phyloP scores from a whole-genome alignment of 2,888 invertebrate species.

The Nycteola revayana region DNA sequence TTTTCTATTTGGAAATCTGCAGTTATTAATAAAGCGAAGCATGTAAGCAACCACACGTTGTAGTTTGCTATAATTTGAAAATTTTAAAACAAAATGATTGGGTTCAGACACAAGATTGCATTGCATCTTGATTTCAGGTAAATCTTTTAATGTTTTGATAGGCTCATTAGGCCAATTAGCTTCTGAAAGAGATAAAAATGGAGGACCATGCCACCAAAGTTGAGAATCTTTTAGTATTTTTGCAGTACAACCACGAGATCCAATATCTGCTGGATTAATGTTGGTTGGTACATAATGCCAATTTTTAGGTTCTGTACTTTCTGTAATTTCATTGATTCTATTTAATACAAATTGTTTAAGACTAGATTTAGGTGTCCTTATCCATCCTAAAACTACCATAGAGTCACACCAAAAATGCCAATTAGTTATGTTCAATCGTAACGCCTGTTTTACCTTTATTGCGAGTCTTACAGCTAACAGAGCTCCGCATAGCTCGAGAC shows the following conservation, averaged over 20 bases:
- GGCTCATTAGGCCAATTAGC: slow-evolving; percentile 2
- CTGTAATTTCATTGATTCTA: slow-evolving; percentile 4
- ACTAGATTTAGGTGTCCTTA: slow-evolving; percentile 1
- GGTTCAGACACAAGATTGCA: slow-evolving; percentile 2
- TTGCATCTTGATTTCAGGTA: slow-evolving; percentile 3
- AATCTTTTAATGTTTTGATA: not conserved
- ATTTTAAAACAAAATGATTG: too few relatives aligned
- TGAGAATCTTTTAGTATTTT: not conserved
- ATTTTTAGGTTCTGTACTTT: slow-evolving; percentile 1
- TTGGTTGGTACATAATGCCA: slow-evolving; percentile 4
- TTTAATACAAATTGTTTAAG: not conserved
- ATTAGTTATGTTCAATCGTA: not conserved
- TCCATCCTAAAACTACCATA: not conserved
- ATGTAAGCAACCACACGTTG: slow-evolving; percentile 4
- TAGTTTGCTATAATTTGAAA: slow-evolving; percentile 3
- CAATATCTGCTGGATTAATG: slow-evolving; percentile 2
- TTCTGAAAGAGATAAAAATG: slow-evolving; percentile 1
- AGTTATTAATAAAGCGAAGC: slow-evolving; percentile 1
- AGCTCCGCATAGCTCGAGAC: not conserved
- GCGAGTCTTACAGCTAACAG: not conserved
- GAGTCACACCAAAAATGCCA: not conserved
- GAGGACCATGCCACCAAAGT: not conserved
- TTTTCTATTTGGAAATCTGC: slow-evolving; percentile 4
- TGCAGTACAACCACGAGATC: slow-evolving; percentile 2
- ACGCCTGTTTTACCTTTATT: not conserved